Base-by-base conservation (phyloP, 2,113 vertebrate genomes). In the Andinoacara biseriatus region DNA sequence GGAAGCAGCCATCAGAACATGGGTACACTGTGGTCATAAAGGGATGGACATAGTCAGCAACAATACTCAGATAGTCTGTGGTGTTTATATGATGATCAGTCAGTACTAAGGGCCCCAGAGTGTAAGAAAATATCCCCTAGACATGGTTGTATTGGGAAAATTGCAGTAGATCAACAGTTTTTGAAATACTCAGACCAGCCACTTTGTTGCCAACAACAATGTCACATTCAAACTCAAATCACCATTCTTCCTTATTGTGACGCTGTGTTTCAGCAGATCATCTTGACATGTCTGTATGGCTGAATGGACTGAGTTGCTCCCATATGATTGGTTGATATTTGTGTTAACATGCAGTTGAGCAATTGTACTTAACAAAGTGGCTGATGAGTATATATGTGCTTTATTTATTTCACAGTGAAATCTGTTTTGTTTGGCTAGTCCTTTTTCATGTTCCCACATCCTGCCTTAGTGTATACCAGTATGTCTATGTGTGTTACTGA, bases 401-500 rank as follows among this genome's bases (percentile, higher is more conserved):
- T 56, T 78, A 40, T 58, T 62, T 76, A 40, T 46, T 72, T 72
- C 46, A 31, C 18, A 83, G 83, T 69, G 18, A 69, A 65, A 49
- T 59, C 22, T 72, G 54, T 58, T 80, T 59, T 57, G 26, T 63
- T 38, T 5, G 40, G 24, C 43, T 49, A 2, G 17, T 78, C 31
- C n/a, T 86, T 86, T 43, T 87, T 54, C 24, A 56, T 56, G 10
- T 78, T 74, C 59, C 69, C 43, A 59, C 11, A 1, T 78, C 29
- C 43, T 38, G n/a, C 22, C 11, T 76, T 24, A 15, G 54, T 74
- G 60, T 69, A 13, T 33, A 38, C 58, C 35, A 74, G 15, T 56
- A 43, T 26, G 6, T 79, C 40, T 24, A 14, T 31, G 62, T 40
- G 15, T 46, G 22, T 76, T 35, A 81, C 85, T 62, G 65, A 78